Conservation (phyloP, 2,113 vertebrate genomes). For the Thunnus maccoyii region DNA sequence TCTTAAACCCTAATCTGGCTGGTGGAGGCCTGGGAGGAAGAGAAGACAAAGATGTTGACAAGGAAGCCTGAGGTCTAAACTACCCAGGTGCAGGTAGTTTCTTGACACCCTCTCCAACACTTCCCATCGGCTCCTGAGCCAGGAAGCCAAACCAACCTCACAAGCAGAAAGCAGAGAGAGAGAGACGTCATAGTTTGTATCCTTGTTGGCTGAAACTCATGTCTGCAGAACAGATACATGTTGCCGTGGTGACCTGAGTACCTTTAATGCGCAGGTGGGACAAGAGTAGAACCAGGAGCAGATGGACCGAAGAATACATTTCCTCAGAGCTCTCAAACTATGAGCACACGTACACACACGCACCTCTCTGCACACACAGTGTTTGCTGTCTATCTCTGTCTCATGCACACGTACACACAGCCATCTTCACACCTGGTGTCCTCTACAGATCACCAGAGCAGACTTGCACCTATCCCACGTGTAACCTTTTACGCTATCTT, state of each 20-base stretch:
- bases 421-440: conserved; percentile 47
- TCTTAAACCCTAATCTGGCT: too few species aligned
- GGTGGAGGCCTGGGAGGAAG: too few species aligned
- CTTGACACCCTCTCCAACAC: too few species aligned
- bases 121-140: too few species aligned
- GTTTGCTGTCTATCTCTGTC: conserved; percentile 39
- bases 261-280: conserved; percentile 51
- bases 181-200: not conserved
- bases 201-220: conserved; percentile 9
- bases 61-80: too few species aligned
- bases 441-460: conserved; percentile 54
- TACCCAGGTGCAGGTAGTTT: too few species aligned
- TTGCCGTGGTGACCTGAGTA: conserved; percentile 45
- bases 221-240: conserved; percentile 40
- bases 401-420: conserved; percentile 15
- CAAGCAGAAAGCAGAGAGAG: not conserved
- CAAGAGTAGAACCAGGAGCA: conserved; percentile 51
- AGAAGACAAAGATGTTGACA: too few species aligned
- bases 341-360: conserved; percentile 22
- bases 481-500: conserved; percentile 56
- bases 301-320: conserved; percentile 62
- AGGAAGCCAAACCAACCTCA: too few species aligned
- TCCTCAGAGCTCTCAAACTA: conserved; percentile 35
- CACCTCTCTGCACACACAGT: conserved; percentile 20
- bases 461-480: conserved; percentile 20